Base-by-base conservation (phyloP, 2,113 vertebrate genomes). In the Eleginops maclovinus region DNA sequence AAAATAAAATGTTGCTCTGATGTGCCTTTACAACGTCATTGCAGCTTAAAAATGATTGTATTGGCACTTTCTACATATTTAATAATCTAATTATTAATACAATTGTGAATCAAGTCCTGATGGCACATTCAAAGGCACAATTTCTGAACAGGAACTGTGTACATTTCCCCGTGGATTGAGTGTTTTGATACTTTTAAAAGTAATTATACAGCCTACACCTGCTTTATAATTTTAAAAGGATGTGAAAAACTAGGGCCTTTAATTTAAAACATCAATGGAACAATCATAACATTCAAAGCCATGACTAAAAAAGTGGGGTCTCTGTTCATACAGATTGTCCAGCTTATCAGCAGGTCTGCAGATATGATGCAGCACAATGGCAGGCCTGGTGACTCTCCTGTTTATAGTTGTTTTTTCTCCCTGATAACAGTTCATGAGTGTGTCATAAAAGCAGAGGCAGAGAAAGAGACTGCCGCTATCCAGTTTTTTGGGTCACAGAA, bases 351-450 rank as follows among this genome's bases (percentile, higher is more conserved):
- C 71, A 77, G 15, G 40, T 40, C 72, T 62, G 67, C 14, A 69
- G 74, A 85, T 85, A 77, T 75, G n/a, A 59, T 9, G 26, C 36
- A 53, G 31, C 54, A 79, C 75, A 70, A 53, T 47, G 9, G 53
- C 9, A 36, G 41, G n/a, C 15, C 71, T 66, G 66, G 46, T 40
- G 67, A 24, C 53, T 60, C 55, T 43, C 16, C 28, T 79, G 53
- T 82, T 86, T 75, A 54, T 9, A 16, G 63, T 24, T 19, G 28
- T 44, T 64, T 72, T 31, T 40, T 72, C 41, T 43, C 19, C 14
- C 64, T 80, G 75, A 84, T 78, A 82, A 58, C 46, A 59, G 62
- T 56, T 55, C 5, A 47, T 40, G 26, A 65, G 56, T 16, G 17
- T 28, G 46, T 62, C 55, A 11, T 43, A 53, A 41, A 21, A 68